Percentiles rank a stretch among this genome's conserved stretches.
Conservation (phyloP, 2,797 vertebrate genomes). For the Heliangelus exortis region DNA sequence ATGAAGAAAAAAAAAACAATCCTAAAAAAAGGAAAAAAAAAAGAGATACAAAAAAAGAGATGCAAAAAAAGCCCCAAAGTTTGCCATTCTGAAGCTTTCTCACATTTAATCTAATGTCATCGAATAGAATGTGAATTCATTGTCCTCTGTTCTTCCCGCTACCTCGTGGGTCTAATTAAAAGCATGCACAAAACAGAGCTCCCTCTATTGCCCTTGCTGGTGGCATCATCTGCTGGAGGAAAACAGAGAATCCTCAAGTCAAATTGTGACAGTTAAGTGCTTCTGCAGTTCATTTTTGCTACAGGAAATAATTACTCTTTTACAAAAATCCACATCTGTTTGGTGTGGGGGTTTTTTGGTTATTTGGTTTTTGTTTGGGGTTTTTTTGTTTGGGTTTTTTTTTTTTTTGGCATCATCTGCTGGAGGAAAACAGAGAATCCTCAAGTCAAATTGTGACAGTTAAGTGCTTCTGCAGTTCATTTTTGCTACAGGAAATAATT, state of each 20-base stretch:
- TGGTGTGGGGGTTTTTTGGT: too few species aligned
- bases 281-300: background rate
- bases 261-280: background rate
- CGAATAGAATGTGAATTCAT: background rate
- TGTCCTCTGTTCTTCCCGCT: background rate
- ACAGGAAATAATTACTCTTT: background rate
- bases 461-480: background rate
- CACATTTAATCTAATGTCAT: background rate
- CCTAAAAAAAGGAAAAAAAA: too few species aligned
- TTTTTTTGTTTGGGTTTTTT: too few species aligned
- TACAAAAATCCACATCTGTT: too few species aligned
- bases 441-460: background rate
- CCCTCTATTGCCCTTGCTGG: background rate
- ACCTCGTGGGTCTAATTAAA: background rate
- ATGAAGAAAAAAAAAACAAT: background rate
- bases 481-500: background rate
- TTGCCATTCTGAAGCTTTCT: background rate
- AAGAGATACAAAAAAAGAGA: too few species aligned
- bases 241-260: background rate
- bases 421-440: background rate
- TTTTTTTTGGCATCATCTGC: background rate
- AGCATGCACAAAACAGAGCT: background rate
- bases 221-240: background rate
- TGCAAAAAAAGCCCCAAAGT: background rate
- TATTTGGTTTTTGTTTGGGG: too few species aligned